phyloP scores from a whole-genome alignment of 2,888 invertebrate genomes.

The Leptopilina syphax region DNA sequence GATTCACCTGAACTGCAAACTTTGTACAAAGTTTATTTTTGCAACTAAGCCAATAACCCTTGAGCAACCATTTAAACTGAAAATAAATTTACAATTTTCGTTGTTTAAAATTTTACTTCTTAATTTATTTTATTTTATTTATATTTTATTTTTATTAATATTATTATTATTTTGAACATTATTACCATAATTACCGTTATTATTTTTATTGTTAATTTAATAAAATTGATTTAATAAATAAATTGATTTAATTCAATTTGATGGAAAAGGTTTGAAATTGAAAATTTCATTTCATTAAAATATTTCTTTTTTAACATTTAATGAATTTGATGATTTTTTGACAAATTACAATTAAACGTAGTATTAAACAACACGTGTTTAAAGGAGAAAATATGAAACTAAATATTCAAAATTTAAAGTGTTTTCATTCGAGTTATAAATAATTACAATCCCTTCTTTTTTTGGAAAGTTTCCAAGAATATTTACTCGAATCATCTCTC shows the following conservation, averaged over 20 bases:
- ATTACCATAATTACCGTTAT: no score
- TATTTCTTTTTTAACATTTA: background rate
- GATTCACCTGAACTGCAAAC: conserved; percentile 28
- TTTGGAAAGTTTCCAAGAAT: conserved; percentile 26
- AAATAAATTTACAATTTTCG: conserved; percentile 23
- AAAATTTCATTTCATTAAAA: no score
- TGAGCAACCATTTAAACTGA: background rate
- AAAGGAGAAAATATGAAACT: conserved; percentile 6
- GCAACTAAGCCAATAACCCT: conserved; percentile 55
- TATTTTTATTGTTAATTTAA: no score
- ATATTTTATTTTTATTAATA: no score
- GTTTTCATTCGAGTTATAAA: conserved; percentile 1
- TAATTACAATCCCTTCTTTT: conserved; percentile 12
- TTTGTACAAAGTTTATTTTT: conserved; percentile 58
- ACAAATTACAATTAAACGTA: no score
- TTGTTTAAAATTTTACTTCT: background rate
- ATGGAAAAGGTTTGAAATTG: no score
- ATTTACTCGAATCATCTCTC: background rate
- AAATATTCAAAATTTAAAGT: conserved; percentile 9
- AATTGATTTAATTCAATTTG: no score
- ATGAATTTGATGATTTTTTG: no score
- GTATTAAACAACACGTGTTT: background rate
- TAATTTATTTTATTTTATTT: background rate
- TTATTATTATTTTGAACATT: background rate
- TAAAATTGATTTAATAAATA: no score